Conservation (phyloP, 2,113 vertebrate genomes). For the Podarcis raffonei region DNA sequence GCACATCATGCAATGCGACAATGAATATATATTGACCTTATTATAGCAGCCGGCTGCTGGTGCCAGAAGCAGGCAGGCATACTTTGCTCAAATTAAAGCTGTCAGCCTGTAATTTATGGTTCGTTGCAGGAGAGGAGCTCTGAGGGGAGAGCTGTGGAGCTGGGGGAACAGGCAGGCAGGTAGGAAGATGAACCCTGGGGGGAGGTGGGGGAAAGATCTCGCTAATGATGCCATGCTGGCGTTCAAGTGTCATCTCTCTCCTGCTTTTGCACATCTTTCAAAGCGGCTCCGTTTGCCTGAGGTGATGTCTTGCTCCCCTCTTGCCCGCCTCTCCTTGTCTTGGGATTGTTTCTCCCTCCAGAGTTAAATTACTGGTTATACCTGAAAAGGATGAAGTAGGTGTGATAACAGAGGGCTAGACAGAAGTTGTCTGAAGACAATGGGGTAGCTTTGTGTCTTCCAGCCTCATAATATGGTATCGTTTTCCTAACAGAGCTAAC, state of each 20-base stretch:
- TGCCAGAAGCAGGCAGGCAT: slow-evolving; percentile 80
- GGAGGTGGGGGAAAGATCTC: slow-evolving; percentile 49
- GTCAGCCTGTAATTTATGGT: slow-evolving; percentile 83
- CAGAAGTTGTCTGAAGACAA: slow-evolving; percentile 33
- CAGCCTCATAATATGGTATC: slow-evolving; percentile 43
- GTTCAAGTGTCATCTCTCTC: slow-evolving; percentile 53
- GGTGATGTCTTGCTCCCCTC: slow-evolving; percentile 10
- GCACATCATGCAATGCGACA: slow-evolving; percentile 80
- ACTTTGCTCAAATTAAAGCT: slow-evolving; percentile 82
- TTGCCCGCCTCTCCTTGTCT: not conserved
- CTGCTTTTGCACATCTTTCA: slow-evolving; percentile 33
- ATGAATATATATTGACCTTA: slow-evolving; percentile 88
- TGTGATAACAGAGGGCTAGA: slow-evolving; percentile 58
- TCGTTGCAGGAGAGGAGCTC: slow-evolving; percentile 65
- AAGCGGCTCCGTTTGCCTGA: slow-evolving; percentile 9
- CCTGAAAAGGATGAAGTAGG: slow-evolving; percentile 63
- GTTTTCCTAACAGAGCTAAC: slow-evolving; percentile 21
- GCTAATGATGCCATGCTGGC: slow-evolving; percentile 66
- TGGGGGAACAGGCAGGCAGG: slow-evolving; percentile 69
- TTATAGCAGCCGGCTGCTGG: slow-evolving; percentile 80
- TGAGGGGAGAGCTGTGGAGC: slow-evolving; percentile 57
- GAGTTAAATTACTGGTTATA: slow-evolving; percentile 69
- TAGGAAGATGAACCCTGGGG: slow-evolving; percentile 59
- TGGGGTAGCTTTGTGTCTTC: slow-evolving; percentile 25
- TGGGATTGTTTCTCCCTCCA: slow-evolving; percentile 41